phyloP scores from a whole-genome alignment of 2,113 vertebrate species.

The Corydoras maculifer region DNA sequence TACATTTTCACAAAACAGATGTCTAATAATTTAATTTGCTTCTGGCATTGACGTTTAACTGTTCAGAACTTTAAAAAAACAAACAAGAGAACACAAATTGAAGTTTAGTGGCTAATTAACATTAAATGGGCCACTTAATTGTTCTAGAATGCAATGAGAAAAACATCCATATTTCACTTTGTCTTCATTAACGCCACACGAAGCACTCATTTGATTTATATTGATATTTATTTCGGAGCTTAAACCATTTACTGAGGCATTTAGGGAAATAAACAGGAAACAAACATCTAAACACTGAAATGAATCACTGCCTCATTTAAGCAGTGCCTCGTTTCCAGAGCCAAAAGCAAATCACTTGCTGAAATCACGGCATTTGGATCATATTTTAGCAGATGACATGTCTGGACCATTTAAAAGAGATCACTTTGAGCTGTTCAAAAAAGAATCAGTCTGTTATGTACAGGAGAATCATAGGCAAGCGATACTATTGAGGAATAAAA shows the following conservation, averaged over 20 bases:
- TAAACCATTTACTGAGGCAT: conserved; percentile 30
- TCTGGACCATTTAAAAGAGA: conserved; percentile 9
- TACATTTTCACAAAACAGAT: conserved; percentile 40
- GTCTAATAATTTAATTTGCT: conserved; percentile 38
- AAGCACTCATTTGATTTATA: conserved; percentile 54
- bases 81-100: conserved; percentile 61
- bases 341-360: conserved; percentile 1
- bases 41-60: conserved; percentile 40
- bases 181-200: conserved; percentile 61
- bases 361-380: conserved; percentile 1
- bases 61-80: conserved; percentile 51
- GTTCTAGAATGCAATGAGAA: conserved; percentile 57
- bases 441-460: conserved; percentile 20
- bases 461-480: not conserved
- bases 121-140: conserved; percentile 67
- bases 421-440: conserved; percentile 23
- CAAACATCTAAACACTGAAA: conserved; percentile 39
- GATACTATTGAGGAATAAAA: conserved; percentile 7
- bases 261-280: conserved; percentile 42
- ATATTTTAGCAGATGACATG: conserved; percentile 20
- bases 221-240: conserved; percentile 44
- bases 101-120: conserved; percentile 64
- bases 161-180: conserved; percentile 67
- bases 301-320: conserved; percentile 36
- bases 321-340: conserved; percentile 18